A percentile compares a stretch with the other conserved stretches of the same genome.
These are phyloP conservation scores for Scrobipalpa atriplicella DNA, from an alignment of 2,888 invertebrate species.

Conservation along the genomic window DNA sequence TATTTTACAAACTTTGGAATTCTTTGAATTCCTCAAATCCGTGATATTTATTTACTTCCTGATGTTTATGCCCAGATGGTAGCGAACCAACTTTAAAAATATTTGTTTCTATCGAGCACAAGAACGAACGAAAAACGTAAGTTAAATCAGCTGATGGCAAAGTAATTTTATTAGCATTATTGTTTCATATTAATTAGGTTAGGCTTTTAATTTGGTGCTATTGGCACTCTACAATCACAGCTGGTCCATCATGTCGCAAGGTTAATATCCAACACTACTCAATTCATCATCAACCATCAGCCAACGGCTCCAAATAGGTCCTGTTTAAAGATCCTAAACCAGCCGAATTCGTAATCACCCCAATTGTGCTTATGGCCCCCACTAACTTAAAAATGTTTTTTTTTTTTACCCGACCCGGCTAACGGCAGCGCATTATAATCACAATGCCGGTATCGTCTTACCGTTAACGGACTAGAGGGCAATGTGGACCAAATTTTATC, in stretches of 20 bases:
- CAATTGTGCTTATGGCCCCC: conserved; percentile 58
- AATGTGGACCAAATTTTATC: conserved; percentile 31
- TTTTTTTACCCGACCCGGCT: conserved; percentile 59
- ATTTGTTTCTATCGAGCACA: too few relatives aligned
- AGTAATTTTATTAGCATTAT: too few relatives aligned
- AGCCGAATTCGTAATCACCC: conserved; percentile 49
- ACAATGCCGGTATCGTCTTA: conserved; percentile 76
- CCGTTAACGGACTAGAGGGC: conserved; percentile 72
- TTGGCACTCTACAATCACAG: too few relatives aligned
- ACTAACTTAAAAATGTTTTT: conserved; percentile 53
- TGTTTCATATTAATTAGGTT: too few relatives aligned
- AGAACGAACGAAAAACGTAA: too few relatives aligned
- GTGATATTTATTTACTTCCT: conserved; percentile 26
- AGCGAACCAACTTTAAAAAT: conserved; percentile 6
- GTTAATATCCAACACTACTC: too few relatives aligned
- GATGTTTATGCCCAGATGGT: conserved; percentile 18
- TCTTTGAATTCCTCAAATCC: conserved; percentile 48
- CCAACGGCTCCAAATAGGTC: conserved; percentile 24
- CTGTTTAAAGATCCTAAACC: conserved; percentile 43
- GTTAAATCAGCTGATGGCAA: too few relatives aligned
- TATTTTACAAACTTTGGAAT: conserved; percentile 64
- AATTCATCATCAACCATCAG: neutral
- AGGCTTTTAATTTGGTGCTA: too few relatives aligned
- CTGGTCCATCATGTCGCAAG: too few relatives aligned
- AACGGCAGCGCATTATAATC: conserved; percentile 74